These are phyloP conservation scores for Moxostoma hubbsi DNA, from an alignment of 2,797 vertebrate species.

Conservation along the genomic window DNA sequence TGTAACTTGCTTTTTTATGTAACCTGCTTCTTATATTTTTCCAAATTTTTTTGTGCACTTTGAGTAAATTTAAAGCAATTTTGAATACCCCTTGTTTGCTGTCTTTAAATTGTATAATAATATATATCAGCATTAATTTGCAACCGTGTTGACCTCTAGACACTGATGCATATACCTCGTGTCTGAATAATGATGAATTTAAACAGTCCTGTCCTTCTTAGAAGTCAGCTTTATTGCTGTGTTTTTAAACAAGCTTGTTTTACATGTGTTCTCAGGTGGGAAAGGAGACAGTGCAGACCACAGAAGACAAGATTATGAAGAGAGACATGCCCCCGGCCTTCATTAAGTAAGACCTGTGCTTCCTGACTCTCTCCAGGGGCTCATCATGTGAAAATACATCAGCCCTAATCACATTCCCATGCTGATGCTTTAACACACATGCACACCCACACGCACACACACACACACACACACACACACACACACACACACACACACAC, in stretches of 20 bases:
- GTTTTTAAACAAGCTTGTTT: conserved; percentile 30
- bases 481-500: too few relatives aligned
- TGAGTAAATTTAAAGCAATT: too few relatives aligned
- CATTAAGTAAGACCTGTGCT: conserved; percentile 87
- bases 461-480: background rate
- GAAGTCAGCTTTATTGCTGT: background rate
- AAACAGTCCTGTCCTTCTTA: background rate
- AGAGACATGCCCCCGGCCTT: conserved; percentile 98
- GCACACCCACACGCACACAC: too few relatives aligned
- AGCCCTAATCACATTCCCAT: conserved; percentile 26
- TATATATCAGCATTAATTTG: too few relatives aligned
- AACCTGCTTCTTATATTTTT: too few relatives aligned
- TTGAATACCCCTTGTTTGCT: too few relatives aligned
- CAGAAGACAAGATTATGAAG: conserved; percentile 98
- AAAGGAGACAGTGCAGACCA: conserved; percentile 98
- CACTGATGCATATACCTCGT: too few relatives aligned
- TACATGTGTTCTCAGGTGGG: conserved; percentile 84
- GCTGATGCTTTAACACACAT: background rate
- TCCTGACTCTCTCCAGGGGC: conserved; percentile 18
- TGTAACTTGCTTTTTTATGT: too few relatives aligned
- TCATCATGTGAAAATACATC: conserved; percentile 35
- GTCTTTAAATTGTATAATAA: too few relatives aligned
- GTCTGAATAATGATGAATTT: too few relatives aligned
- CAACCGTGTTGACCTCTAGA: too few relatives aligned
- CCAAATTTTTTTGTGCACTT: too few relatives aligned